Evolutionary conservation across 2,113 vertebrate species (phyloP).

Genomic region (Callipepla californica): DNA sequence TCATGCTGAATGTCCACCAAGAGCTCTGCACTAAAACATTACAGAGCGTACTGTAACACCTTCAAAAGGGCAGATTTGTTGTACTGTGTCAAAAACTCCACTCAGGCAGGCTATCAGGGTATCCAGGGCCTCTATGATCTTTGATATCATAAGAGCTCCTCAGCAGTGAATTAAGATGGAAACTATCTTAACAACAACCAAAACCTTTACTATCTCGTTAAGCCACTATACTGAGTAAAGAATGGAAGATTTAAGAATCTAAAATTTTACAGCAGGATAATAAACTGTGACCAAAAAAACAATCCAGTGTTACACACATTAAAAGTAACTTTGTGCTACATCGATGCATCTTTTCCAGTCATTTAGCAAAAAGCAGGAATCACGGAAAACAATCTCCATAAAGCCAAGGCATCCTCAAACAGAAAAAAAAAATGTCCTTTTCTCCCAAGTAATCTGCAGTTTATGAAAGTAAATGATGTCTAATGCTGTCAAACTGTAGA

Average conservation of each 20-base stretch:
- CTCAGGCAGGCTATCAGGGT: not conserved
- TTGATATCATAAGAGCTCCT: conserved; percentile 1
- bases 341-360: not conserved
- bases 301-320: not conserved
- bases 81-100: conserved; percentile 17
- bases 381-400: not conserved
- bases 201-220: not conserved
- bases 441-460: conserved; percentile 52
- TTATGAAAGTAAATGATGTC: conserved; percentile 67
- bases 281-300: not conserved
- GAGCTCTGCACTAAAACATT: not conserved
- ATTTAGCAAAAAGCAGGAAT: not conserved
- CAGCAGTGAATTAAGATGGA: not conserved
- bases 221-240: not conserved
- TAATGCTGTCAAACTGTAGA: conserved; percentile 51
- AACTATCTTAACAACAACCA: not conserved
- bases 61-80: conserved; percentile 30
- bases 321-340: not conserved
- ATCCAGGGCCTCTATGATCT: not conserved
- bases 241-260: not conserved
- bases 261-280: not conserved
- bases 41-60: conserved; percentile 1
- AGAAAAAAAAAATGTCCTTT: not conserved
- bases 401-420: conserved; percentile 26
- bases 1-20: not conserved